Evolutionary conservation across 2,113 vertebrate species (phyloP).

Genomic region (Athene noctua): DNA sequence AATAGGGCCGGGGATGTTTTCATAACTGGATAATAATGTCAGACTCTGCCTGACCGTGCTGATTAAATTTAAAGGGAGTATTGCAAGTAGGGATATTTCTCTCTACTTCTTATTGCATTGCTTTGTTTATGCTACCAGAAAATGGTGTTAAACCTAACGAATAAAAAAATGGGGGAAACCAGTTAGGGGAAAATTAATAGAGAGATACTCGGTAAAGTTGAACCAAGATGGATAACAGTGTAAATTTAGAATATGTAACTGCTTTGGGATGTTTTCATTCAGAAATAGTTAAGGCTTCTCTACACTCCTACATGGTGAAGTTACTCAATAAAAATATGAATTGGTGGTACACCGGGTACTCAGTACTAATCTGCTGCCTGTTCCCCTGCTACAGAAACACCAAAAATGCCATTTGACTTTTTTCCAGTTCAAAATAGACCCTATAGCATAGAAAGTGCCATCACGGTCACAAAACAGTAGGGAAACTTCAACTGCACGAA

Average conservation of each 20-base stretch:
- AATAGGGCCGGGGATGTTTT: constrained; percentile 12
- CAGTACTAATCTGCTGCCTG: not conserved
- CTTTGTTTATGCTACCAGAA: not conserved
- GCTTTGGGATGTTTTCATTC: not conserved
- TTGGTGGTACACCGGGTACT: not conserved
- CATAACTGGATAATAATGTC: constrained; percentile 25
- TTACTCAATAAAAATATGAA: not conserved
- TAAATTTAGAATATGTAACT: not conserved
- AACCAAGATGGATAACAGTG: not conserved
- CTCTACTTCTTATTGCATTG: not conserved
- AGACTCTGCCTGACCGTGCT: not conserved
- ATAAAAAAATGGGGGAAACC: not conserved
- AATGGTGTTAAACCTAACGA: not conserved
- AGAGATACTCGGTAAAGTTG: not conserved
- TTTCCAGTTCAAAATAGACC: not conserved
- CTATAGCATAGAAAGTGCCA: not conserved
- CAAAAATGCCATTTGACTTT: not conserved
- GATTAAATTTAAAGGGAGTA: not conserved
- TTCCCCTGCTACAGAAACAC: not conserved
- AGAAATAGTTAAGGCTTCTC: not conserved
- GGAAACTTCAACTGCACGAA: not conserved
- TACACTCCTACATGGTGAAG: not conserved
- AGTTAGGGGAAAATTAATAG: not conserved
- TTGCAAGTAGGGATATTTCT: not conserved
- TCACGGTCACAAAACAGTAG: not conserved